Conservation (phyloP, 2,797 vertebrate species). For the Otolemur crassicaudatus region DNA sequence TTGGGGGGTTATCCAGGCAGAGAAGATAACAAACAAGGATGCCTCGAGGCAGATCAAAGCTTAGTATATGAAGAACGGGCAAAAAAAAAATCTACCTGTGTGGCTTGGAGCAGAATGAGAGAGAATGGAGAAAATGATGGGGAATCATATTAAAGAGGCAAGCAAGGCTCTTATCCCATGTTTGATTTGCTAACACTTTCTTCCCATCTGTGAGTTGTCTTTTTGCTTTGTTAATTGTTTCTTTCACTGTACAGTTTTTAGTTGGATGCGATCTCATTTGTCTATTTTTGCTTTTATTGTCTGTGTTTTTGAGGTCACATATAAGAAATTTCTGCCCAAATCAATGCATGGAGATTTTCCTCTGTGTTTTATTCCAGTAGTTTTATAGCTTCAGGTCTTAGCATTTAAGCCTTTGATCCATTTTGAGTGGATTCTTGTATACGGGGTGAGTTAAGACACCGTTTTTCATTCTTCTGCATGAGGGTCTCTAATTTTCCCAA, state of each 20-base stretch:
- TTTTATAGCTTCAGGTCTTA: neutral
- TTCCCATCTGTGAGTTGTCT: neutral
- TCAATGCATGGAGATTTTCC: neutral
- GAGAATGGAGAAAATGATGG: neutral
- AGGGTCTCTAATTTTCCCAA: neutral
- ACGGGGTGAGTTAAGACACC: neutral
- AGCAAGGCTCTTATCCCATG: neutral
- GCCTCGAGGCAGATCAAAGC: neutral
- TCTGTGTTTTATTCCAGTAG: neutral
- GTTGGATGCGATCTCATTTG: neutral
- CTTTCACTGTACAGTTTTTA: neutral
- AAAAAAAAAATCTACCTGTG: neutral
- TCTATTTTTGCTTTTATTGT: neutral
- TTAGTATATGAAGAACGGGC: neutral
- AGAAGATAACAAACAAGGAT: neutral
- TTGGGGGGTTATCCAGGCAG: neutral
- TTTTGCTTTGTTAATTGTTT: neutral
- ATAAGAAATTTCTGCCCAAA: neutral
- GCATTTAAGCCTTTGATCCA: neutral
- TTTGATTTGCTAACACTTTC: neutral
- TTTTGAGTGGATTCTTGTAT: neutral
- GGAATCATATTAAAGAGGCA: neutral
- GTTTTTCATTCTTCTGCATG: neutral
- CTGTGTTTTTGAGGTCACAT: neutral
- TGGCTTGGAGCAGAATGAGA: neutral